phyloP scores from a whole-genome alignment of 2,113 vertebrate species.

The Meles meles region DNA sequence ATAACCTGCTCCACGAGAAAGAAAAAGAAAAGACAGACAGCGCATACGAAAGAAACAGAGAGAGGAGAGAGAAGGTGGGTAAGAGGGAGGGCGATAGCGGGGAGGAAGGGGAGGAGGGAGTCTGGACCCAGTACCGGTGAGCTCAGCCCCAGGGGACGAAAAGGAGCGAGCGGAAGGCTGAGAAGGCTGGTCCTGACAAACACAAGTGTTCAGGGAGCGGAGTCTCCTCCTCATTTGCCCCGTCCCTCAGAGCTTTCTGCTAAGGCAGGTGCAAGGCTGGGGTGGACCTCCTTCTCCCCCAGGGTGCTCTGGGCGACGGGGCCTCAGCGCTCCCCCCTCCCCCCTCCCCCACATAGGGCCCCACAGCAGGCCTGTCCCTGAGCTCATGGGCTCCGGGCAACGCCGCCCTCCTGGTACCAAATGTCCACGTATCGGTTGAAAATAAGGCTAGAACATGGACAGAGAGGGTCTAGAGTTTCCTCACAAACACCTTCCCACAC shows the following conservation, averaged over 20 bases:
- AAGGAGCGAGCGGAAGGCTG: accelerated
- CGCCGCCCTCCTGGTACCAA: accelerated
- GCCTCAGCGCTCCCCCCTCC: too few relatives aligned
- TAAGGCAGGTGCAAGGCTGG: background rate
- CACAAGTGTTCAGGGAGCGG: accelerated
- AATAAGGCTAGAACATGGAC: background rate
- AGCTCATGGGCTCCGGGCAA: accelerated
- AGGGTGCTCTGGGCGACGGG: background rate
- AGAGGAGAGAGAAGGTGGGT: accelerated
- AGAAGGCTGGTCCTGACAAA: background rate
- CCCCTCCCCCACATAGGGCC: too few relatives aligned
- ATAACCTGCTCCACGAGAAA: background rate
- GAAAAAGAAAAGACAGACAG: background rate
- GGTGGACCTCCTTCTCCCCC: background rate
- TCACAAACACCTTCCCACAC: background rate
- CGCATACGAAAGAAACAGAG: background rate
- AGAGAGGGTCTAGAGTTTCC: background rate
- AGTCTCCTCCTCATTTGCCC: accelerated
- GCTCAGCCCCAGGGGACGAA: accelerated
- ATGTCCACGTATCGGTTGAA: background rate
- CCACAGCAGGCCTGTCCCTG: background rate
- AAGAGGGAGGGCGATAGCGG: too few relatives aligned
- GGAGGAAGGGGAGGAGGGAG: too few relatives aligned
- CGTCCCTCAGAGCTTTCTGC: accelerated
- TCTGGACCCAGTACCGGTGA: background rate